Base-by-base conservation (phyloP, 2,113 vertebrate species). In the Sterrhoptilus dennistouni region DNA sequence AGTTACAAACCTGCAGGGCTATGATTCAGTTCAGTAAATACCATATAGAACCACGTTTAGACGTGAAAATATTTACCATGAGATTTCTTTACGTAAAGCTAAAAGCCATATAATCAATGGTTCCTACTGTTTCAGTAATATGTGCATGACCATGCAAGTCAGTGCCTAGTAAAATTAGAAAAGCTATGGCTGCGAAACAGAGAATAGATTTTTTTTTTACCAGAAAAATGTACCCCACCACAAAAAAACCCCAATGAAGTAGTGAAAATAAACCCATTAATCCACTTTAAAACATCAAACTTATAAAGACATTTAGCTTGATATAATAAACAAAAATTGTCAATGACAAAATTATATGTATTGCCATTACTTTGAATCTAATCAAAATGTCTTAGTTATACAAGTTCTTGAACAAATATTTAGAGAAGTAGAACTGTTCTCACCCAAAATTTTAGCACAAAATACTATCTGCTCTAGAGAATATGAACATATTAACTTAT, bases 91-190 rank as follows among this genome's bases (percentile, higher is more conserved):
- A 49, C 4, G 1, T 33, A 74, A 71, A 87, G 8, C 19, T 35
- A 61, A 76, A 69, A 82, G 7, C 15, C 18, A 5, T 63, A 50
- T 15, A 59, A 45, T 11, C 56, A 66, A 35, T 18, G 7, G 24
- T 63, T 81, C 50, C 72, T 24, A 22, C 33, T 33, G 11, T n/a
- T 83, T 45, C 77, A 78, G n/a, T n/a, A 72, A n/a, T 29, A 33
- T 2, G 7, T 49, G 28, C 6, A 9, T 0, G 5, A 44, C 24
- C 3, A 2, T 40, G 40, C 20, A 66, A 74, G 64, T 36, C 38
- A 63, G 17, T n/a, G 9, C 12, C 68, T 29, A 50, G 38, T 33
- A 35, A 79, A 70, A 93, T 27, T 0, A 86, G 20, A n/a, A 59
- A 18, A 5, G 42, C 50, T 90, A 42, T 47, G 16, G 3, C 47